These are phyloP conservation scores for Oriolus oriolus DNA, from an alignment of 2,113 vertebrate genomes.

Conservation along the genomic window DNA sequence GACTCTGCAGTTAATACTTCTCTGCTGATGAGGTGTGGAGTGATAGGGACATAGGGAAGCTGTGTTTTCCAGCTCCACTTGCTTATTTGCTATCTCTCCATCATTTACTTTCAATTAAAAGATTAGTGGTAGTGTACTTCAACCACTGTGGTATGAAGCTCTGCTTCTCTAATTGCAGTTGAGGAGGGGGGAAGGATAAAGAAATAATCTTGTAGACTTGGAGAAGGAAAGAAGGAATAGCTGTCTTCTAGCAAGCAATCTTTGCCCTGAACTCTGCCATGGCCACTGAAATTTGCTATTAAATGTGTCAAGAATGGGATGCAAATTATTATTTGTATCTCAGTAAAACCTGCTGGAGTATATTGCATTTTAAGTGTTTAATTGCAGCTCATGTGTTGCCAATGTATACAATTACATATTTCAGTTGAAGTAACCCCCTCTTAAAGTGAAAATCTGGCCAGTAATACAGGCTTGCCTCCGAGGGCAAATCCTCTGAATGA, in stretches of 20 bases:
- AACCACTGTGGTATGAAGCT: not conserved
- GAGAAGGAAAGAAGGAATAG: not conserved
- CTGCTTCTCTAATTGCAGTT: slow-evolving; percentile 7
- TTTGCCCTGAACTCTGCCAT: not conserved
- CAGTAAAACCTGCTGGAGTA: not conserved
- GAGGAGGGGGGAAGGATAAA: not conserved
- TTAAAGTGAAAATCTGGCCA: not conserved
- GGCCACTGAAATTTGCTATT: not conserved
- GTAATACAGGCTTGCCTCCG: not conserved
- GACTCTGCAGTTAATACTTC: not conserved
- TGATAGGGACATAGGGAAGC: not conserved
- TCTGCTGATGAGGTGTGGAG: not conserved
- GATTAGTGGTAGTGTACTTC: slow-evolving; percentile 28
- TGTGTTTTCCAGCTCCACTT: not conserved
- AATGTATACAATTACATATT: not conserved
- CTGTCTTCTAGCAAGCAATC: not conserved
- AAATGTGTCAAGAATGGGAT: not conserved
- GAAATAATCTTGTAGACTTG: not conserved
- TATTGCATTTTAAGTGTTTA: not conserved
- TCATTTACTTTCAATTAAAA: slow-evolving; percentile 70
- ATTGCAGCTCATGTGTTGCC: not conserved
- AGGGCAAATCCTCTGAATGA: not conserved
- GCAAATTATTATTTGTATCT: not conserved
- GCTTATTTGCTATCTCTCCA: slow-evolving; percentile 22
- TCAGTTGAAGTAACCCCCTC: not conserved